Base-by-base conservation (phyloP, 2,888 invertebrate genomes). In the Anthophora plumipes region DNA sequence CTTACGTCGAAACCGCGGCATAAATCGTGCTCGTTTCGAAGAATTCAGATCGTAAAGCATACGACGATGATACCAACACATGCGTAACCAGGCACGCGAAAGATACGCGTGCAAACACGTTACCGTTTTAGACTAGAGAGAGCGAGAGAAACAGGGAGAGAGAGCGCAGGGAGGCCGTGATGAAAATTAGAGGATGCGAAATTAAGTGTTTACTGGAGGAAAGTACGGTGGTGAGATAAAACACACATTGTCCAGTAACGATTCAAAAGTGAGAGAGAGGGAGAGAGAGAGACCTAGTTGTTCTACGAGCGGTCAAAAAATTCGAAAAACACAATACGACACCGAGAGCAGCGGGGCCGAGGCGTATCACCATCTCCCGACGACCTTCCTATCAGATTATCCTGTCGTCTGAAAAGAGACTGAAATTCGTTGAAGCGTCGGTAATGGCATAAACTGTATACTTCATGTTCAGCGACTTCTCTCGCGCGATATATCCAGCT, bases 401-500 rank as follows among this genome's bases (percentile, higher is more conserved):
- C 71, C 73, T 46, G 68, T 70, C 75, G 82, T 82, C 76, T 76
- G 76, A 85, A 85, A 77, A 84, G 83, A 84, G 86, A 82, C 84
- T 82, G 85, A 90, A 89, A 89, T 90, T 90, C 88, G 85, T 74
- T 81, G 85, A 85, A 90, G 89, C 88, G 88, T 90, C 86, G 89
- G 89, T 90, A 90, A 90, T 89, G 88, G 88, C 86, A 88, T 90
- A 90, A 89, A 87, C 88, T 81, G 83, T 83, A 84, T 82, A 85
- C 84, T 86, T 84, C 85, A 82, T 85, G 83, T 84, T 86, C 84
- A 84, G 85, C 86, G 85, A 86, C 86, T 84, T 86, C 86, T 86
- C 80, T 83, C 85, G 85, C 86, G 80, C 88, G 86, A 90, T 91
- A 89, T 89, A 91, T 90, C 86, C 85, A 89, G 82, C 90, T 90